These are phyloP conservation scores for Gasterosteus aculeatus DNA, from an alignment of 2,113 vertebrate genomes.

Conservation along the genomic window DNA sequence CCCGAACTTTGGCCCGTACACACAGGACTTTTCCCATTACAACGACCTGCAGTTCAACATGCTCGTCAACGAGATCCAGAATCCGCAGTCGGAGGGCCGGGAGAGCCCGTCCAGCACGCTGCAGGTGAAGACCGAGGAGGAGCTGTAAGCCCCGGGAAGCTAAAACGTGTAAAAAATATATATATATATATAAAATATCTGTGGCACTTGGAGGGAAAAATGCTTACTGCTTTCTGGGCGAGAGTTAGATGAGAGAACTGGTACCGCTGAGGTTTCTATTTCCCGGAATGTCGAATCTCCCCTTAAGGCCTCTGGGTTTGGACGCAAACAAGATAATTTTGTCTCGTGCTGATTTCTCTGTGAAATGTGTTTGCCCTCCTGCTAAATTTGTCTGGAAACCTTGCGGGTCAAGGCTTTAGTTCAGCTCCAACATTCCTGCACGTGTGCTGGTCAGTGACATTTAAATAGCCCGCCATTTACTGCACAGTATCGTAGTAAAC, in stretches of 20 bases:
- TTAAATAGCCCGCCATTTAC: not conserved
- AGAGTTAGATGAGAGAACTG: not conserved
- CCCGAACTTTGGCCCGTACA: constrained; percentile 28
- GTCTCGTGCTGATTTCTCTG: constrained; percentile 1
- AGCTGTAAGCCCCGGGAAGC: constrained; percentile 53
- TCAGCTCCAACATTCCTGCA: constrained; percentile 14
- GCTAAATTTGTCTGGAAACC: constrained; percentile 26
- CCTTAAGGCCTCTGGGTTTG: not conserved
- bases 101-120: constrained; percentile 37
- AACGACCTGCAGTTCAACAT: constrained; percentile 76
- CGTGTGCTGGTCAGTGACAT: constrained; percentile 13
- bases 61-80: constrained; percentile 72
- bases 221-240: not conserved
- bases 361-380: constrained; percentile 7
- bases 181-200: not conserved
- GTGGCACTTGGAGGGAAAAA: not conserved
- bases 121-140: constrained; percentile 77
- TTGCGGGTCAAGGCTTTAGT: constrained; percentile 68
- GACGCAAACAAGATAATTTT: constrained; percentile 1
- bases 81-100: constrained; percentile 36
- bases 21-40: constrained; percentile 68
- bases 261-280: not conserved
- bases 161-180: no score
- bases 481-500: not conserved
- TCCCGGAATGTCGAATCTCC: not conserved